These are phyloP conservation scores for Bombus turneri DNA, from an alignment of 1,140 invertebrate species.

Conservation along the genomic window DNA sequence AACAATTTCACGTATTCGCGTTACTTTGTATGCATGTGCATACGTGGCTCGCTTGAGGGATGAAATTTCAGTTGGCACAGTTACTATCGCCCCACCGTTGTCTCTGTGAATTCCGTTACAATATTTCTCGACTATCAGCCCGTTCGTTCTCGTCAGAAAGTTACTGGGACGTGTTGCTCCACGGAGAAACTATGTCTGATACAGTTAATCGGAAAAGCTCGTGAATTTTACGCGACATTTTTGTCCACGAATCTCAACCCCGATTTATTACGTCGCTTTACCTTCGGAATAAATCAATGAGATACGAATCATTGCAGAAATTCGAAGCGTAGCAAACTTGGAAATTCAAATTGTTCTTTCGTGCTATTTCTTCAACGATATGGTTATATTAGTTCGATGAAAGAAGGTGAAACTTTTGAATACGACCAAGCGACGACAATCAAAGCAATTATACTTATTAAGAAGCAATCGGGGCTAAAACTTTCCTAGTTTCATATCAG, in stretches of 20 bases:
- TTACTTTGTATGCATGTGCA: background rate
- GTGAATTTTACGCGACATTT: background rate
- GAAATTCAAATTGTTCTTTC: background rate
- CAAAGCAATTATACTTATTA: conserved; percentile 42
- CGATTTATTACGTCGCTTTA: background rate
- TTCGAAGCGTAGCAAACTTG: background rate
- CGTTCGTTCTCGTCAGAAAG: conserved; percentile 33
- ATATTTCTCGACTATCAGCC: conserved; percentile 55
- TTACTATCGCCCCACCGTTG: conserved; percentile 50
- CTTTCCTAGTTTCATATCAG: conserved; percentile 30
- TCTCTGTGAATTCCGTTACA: conserved; percentile 57
- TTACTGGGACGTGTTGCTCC: conserved; percentile 29
- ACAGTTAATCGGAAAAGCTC: conserved; percentile 27
- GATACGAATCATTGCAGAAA: background rate
- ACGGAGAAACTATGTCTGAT: conserved; percentile 22
- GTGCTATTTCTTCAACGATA: background rate
- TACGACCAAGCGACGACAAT: conserved; percentile 29
- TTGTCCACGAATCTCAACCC: background rate
- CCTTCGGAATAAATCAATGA: background rate
- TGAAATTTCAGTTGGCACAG: conserved; percentile 64
- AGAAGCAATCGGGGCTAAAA: conserved; percentile 6
- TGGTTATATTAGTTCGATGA: background rate
- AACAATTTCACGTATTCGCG: conserved; percentile 31
- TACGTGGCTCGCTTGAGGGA: conserved; percentile 13
- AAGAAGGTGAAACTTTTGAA: conserved; percentile 37